Conservation (phyloP, 2,113 vertebrate genomes). For the Pomatostomus ruficeps region DNA sequence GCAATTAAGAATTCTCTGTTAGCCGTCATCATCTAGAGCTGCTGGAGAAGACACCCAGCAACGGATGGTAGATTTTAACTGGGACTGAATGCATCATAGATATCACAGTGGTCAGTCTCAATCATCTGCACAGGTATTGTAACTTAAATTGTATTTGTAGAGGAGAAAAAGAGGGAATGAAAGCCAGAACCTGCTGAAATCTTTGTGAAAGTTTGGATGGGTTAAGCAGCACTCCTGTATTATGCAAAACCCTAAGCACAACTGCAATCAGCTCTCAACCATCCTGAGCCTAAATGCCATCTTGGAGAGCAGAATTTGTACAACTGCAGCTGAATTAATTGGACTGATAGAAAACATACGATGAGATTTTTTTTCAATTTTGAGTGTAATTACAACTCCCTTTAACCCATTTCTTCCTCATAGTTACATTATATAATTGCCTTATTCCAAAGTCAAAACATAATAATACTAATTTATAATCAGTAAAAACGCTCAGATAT, state of each 20-base stretch:
- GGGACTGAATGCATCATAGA: not conserved
- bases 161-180: not conserved
- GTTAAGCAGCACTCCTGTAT: not conserved
- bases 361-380: not conserved
- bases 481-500: not conserved
- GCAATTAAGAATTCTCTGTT: not conserved
- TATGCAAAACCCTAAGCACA: not conserved
- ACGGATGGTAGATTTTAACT: not conserved
- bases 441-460: constrained; percentile 7
- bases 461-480: not conserved
- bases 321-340: not conserved
- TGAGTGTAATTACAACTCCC: not conserved
- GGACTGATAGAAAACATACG: not conserved
- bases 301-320: not conserved
- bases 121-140: not conserved
- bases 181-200: not conserved
- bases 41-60: not conserved
- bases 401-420: not conserved
- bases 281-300: not conserved
- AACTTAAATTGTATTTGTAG: not conserved
- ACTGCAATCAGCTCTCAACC: not conserved
- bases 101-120: not conserved
- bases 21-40: not conserved
- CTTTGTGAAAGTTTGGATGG: not conserved
- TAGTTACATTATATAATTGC: not conserved